Percentiles rank a stretch among this genome's conserved stretches.
Evolutionary conservation across 2,797 vertebrate species (phyloP).

Genomic region (Vespertilio murinus): DNA sequence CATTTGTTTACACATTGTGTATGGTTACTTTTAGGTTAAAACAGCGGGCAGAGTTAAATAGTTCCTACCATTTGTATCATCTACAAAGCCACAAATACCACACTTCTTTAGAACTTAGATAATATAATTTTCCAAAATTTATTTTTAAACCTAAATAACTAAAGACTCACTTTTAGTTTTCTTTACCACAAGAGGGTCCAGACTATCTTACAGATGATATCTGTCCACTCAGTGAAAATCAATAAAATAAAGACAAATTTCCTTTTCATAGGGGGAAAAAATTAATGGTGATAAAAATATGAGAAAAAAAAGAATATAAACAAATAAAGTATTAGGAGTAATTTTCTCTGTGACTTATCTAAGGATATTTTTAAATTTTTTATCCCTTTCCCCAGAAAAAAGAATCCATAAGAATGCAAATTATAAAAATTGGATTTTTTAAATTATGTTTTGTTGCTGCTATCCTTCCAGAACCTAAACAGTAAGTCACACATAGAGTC

Average conservation of each 20-base stretch:
- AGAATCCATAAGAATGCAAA: neutral
- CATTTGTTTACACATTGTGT: neutral
- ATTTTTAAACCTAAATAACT: neutral
- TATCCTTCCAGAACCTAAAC: neutral
- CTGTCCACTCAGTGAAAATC: neutral
- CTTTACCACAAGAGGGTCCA: neutral
- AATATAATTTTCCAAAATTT: neutral
- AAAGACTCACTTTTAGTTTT: constrained; percentile 17
- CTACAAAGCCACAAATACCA: neutral
- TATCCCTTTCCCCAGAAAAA: neutral
- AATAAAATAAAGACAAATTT: constrained; percentile 35
- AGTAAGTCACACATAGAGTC: neutral
- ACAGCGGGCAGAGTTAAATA: neutral
- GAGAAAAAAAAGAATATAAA: neutral
- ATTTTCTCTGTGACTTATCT: constrained; percentile 21
- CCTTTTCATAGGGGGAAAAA: neutral
- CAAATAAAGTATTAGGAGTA: neutral
- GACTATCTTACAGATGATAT: neutral
- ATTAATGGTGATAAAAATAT: neutral
- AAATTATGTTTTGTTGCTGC: neutral
- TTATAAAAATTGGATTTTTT: neutral
- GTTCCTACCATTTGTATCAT: neutral
- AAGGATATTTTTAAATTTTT: neutral
- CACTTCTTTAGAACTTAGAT: neutral
- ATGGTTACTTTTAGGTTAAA: neutral